Conservation (phyloP, 2,888 invertebrate genomes). For the Anorthoa munda region DNA sequence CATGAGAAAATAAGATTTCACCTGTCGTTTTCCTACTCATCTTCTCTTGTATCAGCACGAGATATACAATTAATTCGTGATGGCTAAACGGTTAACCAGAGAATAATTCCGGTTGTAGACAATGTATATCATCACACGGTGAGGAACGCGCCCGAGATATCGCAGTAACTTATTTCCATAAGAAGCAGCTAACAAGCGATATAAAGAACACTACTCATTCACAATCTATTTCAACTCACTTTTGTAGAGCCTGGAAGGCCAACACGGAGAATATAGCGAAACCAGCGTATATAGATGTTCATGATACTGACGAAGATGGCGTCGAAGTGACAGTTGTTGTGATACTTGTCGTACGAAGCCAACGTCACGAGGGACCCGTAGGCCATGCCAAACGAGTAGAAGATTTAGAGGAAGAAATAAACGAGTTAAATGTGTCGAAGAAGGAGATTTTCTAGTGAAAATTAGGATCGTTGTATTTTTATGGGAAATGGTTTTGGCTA, state of each 20-base stretch:
- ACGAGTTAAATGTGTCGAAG: constrained; percentile 7
- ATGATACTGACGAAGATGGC: constrained; percentile 93
- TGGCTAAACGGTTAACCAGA: background rate
- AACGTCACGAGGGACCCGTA: constrained; percentile 94
- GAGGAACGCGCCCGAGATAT: background rate
- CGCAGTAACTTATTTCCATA: background rate
- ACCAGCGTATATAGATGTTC: constrained; percentile 95
- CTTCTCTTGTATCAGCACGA: too few species aligned
- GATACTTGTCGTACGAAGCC: constrained; percentile 94
- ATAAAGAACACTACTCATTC: constrained; percentile 65
- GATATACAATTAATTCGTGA: too few species aligned
- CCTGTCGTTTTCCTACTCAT: too few species aligned
- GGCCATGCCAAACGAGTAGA: constrained; percentile 95
- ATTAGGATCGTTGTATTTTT: too few species aligned
- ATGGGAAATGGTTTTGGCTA: too few species aligned
- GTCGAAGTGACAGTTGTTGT: constrained; percentile 94
- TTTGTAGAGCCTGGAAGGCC: constrained; percentile 93
- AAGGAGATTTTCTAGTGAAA: background rate
- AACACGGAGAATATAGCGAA: constrained; percentile 95
- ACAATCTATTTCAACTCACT: constrained; percentile 92
- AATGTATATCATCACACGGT: too few species aligned
- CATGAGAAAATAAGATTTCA: background rate
- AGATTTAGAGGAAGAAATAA: constrained; percentile 89
- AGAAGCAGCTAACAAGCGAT: background rate
- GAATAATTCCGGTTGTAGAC: background rate